Conservation (phyloP, 2,113 vertebrate genomes). For the Melanerpes aurifrons region DNA sequence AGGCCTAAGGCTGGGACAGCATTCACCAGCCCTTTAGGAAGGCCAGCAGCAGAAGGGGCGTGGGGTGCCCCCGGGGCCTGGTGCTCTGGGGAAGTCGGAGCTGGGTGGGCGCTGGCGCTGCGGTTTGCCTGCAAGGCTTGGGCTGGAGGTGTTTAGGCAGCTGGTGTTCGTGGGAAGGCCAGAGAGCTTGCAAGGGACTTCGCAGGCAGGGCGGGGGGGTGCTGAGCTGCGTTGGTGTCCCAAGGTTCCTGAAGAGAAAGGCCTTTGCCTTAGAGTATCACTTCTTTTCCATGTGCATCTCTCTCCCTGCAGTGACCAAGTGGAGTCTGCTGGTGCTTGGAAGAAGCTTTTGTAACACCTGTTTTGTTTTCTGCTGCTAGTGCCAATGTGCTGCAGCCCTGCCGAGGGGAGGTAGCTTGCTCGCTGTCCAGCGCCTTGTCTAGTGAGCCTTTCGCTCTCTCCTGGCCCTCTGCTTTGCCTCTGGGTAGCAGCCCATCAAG, state of each 20-base stretch:
- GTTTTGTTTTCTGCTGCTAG: conserved; percentile 63
- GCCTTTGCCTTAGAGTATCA: conserved; percentile 58
- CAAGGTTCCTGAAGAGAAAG: conserved; percentile 18
- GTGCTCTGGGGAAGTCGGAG: background rate
- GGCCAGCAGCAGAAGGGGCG: background rate
- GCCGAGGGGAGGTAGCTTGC: conserved; percentile 25
- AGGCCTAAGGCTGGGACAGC: conserved; percentile 43
- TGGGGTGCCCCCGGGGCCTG: background rate
- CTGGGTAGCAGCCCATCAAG: background rate
- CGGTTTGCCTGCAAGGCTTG: background rate
- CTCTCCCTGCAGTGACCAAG: conserved; percentile 60
- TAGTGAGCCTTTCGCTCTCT: conserved; percentile 26
- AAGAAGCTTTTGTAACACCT: conserved; percentile 67
- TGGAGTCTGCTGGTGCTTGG: conserved; percentile 55
- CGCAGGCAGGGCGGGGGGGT: background rate
- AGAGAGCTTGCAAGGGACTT: background rate
- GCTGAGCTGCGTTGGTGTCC: conserved; percentile 3
- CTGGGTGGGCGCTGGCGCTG: accelerated
- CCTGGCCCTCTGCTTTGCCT: conserved; percentile 12
- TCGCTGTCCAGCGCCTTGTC: conserved; percentile 8
- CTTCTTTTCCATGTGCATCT: conserved; percentile 35
- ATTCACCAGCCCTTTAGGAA: background rate
- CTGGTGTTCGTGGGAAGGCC: background rate
- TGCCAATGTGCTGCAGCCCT: conserved; percentile 57
- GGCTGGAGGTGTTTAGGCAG: background rate